These are phyloP conservation scores for Mylabris sibirica DNA, from an alignment of 2,888 invertebrate species.

Conservation along the genomic window DNA sequence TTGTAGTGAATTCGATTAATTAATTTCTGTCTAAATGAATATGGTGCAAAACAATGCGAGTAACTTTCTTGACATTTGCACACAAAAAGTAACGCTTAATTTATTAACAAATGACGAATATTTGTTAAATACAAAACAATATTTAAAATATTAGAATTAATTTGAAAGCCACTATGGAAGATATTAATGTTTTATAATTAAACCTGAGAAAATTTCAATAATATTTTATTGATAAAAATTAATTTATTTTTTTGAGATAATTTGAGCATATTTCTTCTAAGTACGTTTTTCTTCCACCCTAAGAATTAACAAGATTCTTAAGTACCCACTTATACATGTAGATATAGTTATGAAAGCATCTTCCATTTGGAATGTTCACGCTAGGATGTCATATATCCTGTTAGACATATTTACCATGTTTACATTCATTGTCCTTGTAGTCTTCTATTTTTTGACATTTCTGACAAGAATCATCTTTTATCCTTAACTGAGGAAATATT, in stretches of 20 bases:
- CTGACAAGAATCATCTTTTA: not conserved
- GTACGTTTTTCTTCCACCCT: not conserved
- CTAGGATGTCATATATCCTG: not conserved
- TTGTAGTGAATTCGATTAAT: constrained; percentile 1
- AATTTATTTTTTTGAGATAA: too few species aligned
- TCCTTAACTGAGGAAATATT: not conserved
- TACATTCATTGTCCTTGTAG: not conserved
- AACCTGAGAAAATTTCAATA: too few species aligned
- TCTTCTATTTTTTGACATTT: not conserved
- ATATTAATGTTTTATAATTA: too few species aligned
- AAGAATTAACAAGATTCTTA: not conserved
- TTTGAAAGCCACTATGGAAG: too few species aligned
- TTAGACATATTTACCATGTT: not conserved
- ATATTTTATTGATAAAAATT: too few species aligned
- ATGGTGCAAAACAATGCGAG: not conserved
- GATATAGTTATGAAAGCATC: not conserved
- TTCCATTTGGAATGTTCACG: constrained; percentile 5
- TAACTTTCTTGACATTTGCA: not conserved
- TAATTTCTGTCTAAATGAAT: not conserved
- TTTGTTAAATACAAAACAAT: not conserved
- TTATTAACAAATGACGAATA: not conserved
- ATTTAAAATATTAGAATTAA: too few species aligned
- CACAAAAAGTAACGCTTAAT: not conserved
- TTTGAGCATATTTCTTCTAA: too few species aligned
- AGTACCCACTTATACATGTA: not conserved